phyloP scores from a whole-genome alignment of 1,140 invertebrate genomes.

The Physella acuta region DNA sequence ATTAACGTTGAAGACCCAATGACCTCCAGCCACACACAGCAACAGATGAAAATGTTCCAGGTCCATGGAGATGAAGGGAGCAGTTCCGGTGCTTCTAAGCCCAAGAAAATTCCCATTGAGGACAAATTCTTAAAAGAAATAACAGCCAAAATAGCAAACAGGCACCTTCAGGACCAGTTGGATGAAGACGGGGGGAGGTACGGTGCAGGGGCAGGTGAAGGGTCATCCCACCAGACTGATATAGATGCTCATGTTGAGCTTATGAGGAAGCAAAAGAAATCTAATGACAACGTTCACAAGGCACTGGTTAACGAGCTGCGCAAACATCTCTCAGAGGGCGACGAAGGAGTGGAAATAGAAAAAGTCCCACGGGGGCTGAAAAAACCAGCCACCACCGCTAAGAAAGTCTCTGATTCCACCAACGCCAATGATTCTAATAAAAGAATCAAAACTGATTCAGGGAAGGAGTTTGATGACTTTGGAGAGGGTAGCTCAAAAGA shows the following conservation, averaged over 20 bases:
- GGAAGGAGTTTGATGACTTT: neutral
- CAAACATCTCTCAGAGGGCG: constrained; percentile 21
- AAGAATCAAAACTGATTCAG: neutral
- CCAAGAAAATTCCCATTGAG: neutral
- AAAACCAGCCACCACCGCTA: neutral
- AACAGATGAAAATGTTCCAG: constrained; percentile 4
- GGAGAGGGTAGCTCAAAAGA: neutral
- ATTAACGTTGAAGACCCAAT: neutral
- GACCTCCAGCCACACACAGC: neutral
- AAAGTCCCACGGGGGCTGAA: constrained; percentile 5
- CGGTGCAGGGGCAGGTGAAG: neutral
- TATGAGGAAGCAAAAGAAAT: constrained; percentile 14
- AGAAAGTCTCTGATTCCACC: neutral
- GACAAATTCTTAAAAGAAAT: constrained; percentile 26
- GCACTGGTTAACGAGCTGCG: constrained; percentile 24
- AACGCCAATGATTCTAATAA: neutral
- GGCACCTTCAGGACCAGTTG: constrained; percentile 2
- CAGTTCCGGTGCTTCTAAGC: neutral
- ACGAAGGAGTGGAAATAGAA: neutral
- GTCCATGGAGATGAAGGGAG: neutral
- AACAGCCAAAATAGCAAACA: constrained; percentile 20
- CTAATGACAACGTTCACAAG: constrained; percentile 22
- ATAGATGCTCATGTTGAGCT: constrained; percentile 14
- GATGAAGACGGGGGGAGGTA: constrained; percentile 9
- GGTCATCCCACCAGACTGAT: constrained; percentile 1